Evolutionary conservation across 1,140 invertebrate genomes (phyloP).

Genomic region (Himalopsyche phryganea): DNA sequence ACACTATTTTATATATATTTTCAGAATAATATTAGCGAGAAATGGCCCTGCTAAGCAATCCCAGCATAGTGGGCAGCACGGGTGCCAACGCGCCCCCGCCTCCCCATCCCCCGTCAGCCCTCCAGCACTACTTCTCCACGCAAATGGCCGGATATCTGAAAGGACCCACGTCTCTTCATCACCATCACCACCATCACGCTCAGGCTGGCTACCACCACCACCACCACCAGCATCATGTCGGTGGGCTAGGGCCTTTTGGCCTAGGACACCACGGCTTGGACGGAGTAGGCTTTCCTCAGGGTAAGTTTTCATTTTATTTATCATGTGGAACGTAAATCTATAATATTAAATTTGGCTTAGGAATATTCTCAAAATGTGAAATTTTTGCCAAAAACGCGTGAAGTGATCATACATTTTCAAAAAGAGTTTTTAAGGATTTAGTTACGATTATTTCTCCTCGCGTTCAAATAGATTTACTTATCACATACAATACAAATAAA

Average conservation of each 20-base stretch:
- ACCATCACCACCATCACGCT: conserved; percentile 47
- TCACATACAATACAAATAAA: too few relatives aligned
- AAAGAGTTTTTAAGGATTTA: too few relatives aligned
- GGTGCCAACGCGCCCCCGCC: conserved; percentile 8
- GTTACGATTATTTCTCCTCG: too few relatives aligned
- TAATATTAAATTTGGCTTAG: too few relatives aligned
- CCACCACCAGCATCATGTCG: conserved; percentile 49
- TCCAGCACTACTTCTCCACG: conserved; percentile 49
- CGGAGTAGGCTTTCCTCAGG: conserved; percentile 52
- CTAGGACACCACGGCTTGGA: conserved; percentile 48
- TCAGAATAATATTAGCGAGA: too few relatives aligned
- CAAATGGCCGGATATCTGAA: conserved; percentile 42
- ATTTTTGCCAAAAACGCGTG: too few relatives aligned
- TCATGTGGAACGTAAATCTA: too few relatives aligned
- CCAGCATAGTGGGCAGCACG: conserved; percentile 8
- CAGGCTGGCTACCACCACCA: conserved; percentile 40
- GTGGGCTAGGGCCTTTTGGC: conserved; percentile 48
- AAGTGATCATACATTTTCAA: too few relatives aligned
- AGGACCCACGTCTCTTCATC: conserved; percentile 42
- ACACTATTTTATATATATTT: too few relatives aligned
- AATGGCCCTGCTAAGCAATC: conserved; percentile 27
- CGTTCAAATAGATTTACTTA: too few relatives aligned
- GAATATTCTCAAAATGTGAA: too few relatives aligned
- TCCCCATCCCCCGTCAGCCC: conserved; percentile 42
- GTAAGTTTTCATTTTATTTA: conserved; percentile 41